Percentiles rank a stretch among this genome's conserved stretches.
Evolutionary conservation across 2,113 vertebrate species (phyloP).

Genomic region (Lontra canadensis): DNA sequence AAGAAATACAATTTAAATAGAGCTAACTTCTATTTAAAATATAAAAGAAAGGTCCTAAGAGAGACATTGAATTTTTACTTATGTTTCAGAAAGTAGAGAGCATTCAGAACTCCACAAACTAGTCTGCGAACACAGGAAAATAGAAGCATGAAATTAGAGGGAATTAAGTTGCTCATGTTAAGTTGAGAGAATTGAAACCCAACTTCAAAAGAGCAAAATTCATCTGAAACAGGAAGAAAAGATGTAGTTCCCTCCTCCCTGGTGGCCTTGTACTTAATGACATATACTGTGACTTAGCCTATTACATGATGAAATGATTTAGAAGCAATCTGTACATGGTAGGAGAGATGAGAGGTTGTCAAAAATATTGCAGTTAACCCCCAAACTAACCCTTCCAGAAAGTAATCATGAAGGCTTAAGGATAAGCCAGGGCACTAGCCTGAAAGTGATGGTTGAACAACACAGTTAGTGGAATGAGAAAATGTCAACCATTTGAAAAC

Average conservation of each 20-base stretch:
- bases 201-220: slow-evolving; percentile 51
- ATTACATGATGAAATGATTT: slow-evolving; percentile 63
- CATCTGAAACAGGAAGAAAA: slow-evolving; percentile 24
- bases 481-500: slow-evolving; percentile 65
- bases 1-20: slow-evolving; percentile 16
- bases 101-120: neutral
- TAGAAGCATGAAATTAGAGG: neutral
- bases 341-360: slow-evolving; percentile 49
- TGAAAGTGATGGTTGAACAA: slow-evolving; percentile 22
- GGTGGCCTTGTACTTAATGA: slow-evolving; percentile 11
- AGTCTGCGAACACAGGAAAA: neutral
- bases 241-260: neutral
- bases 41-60: neutral
- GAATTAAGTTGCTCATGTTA: neutral
- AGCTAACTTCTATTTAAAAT: neutral
- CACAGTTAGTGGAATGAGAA: slow-evolving; percentile 45
- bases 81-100: neutral
- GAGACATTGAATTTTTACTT: neutral
- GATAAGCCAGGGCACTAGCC: slow-evolving; percentile 34
- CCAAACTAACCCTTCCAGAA: slow-evolving; percentile 49
- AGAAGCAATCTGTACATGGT: slow-evolving; percentile 33
- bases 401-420: slow-evolving; percentile 57
- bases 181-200: neutral
- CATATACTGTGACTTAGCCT: slow-evolving; percentile 17
- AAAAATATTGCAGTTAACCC: slow-evolving; percentile 62